Evolutionary conservation across 2,113 vertebrate species (phyloP).

Genomic region (Ginglymostoma cirratum): DNA sequence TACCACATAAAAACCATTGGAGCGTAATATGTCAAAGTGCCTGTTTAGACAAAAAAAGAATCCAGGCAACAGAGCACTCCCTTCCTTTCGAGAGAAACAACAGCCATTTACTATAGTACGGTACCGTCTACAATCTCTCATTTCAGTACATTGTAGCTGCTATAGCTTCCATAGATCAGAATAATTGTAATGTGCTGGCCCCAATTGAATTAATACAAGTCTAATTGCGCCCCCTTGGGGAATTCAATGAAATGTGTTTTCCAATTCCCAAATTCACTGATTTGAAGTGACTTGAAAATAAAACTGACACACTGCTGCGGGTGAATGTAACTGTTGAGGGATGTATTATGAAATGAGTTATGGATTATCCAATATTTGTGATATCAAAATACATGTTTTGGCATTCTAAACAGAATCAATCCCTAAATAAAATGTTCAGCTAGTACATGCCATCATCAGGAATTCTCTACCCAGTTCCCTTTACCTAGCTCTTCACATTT

Average conservation of each 20-base stretch:
- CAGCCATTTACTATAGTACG: too few species aligned
- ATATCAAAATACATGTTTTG: neutral
- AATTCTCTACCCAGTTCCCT: neutral
- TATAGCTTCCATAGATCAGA: neutral
- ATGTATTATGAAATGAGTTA: neutral
- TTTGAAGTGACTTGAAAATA: neutral
- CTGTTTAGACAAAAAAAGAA: neutral
- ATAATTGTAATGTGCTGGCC: neutral
- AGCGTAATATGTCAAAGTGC: neutral
- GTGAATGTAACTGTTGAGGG: neutral
- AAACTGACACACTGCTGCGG: neutral
- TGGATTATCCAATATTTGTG: neutral
- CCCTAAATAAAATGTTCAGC: neutral
- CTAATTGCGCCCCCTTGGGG: conserved; percentile 35
- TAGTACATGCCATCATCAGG: neutral
- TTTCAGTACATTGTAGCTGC: neutral
- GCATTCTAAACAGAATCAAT: neutral
- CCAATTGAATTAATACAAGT: neutral
- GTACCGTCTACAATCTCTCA: neutral
- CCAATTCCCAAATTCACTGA: neutral
- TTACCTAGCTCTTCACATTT: neutral
- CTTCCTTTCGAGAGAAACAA: too few species aligned
- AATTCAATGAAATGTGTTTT: neutral
- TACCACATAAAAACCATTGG: neutral
- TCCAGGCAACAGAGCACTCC: neutral